Conservation (phyloP, 2,888 invertebrate species). For the Dinocampus coccinellae region DNA sequence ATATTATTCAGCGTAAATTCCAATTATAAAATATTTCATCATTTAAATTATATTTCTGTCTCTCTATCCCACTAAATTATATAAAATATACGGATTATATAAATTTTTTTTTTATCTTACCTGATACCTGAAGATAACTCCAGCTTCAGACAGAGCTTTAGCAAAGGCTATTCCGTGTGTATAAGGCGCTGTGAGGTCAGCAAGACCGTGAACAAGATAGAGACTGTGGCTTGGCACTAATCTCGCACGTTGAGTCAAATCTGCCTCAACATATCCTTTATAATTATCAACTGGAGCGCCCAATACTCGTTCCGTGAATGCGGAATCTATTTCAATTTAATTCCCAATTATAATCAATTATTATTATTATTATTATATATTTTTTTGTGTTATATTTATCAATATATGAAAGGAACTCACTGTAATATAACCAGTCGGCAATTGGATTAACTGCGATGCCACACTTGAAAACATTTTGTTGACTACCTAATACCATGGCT, state of each 20-base stretch:
- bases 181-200: constrained; percentile 93
- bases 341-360: not conserved
- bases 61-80: not conserved
- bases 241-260: constrained; percentile 88
- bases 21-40: not conserved
- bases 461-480: constrained; percentile 88
- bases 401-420: constrained; percentile 74
- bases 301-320: constrained; percentile 94
- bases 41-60: too few relatives aligned
- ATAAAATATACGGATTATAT: not conserved
- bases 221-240: constrained; percentile 90
- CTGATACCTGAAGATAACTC: constrained; percentile 93
- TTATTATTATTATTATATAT: too few relatives aligned
- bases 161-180: constrained; percentile 93
- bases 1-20: not conserved
- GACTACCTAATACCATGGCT: constrained; percentile 89
- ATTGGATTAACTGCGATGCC: constrained; percentile 95
- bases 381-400: not conserved
- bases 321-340: constrained; percentile 80
- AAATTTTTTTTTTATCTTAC: constrained; percentile 69
- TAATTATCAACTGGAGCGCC: constrained; percentile 90
- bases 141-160: constrained; percentile 87
- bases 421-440: constrained; percentile 95
- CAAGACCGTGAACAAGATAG: constrained; percentile 93
- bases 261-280: constrained; percentile 92